phyloP scores from a whole-genome alignment of 2,797 vertebrate species.

The Arrhamphus sclerolepis region DNA sequence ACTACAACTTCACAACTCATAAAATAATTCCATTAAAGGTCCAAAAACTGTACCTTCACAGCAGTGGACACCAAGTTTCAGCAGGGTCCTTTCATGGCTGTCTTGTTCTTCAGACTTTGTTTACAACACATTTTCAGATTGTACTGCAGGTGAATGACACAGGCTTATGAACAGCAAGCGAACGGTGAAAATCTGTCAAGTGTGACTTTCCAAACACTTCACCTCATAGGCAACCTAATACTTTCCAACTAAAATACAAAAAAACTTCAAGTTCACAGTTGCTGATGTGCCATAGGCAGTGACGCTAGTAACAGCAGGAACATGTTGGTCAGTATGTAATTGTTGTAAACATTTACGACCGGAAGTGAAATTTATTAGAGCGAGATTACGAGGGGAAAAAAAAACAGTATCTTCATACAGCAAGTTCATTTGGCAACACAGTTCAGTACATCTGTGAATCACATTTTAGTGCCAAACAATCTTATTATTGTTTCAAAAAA shows the following conservation, averaged over 20 bases:
- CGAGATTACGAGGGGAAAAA: conserved; percentile 43
- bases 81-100: conserved; percentile 34
- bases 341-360: conserved; percentile 81
- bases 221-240: conserved; percentile 20
- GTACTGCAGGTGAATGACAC: conserved; percentile 53
- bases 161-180: conserved; percentile 70
- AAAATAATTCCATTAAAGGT: conserved; percentile 43
- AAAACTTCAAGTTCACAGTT: conserved; percentile 57
- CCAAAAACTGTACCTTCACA: conserved; percentile 61
- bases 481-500: conserved; percentile 33
- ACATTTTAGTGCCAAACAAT: conserved; percentile 63
- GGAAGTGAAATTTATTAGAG: conserved; percentile 72
- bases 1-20: conserved; percentile 70
- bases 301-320: conserved; percentile 56
- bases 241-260: conserved; percentile 16
- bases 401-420: conserved; percentile 48
- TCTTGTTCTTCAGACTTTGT: conserved; percentile 45
- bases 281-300: conserved; percentile 62
- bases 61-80: conserved; percentile 56
- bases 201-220: conserved; percentile 44
- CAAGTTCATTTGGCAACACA: conserved; percentile 60
- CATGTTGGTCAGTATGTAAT: conserved; percentile 71
- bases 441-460: conserved; percentile 49
- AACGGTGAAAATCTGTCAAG: conserved; percentile 44
- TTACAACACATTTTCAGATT: conserved; percentile 54